A percentile compares a stretch with the other conserved stretches of the same genome.
phyloP scores from a whole-genome alignment of 2,113 vertebrate species.

The Etheostoma cragini region DNA sequence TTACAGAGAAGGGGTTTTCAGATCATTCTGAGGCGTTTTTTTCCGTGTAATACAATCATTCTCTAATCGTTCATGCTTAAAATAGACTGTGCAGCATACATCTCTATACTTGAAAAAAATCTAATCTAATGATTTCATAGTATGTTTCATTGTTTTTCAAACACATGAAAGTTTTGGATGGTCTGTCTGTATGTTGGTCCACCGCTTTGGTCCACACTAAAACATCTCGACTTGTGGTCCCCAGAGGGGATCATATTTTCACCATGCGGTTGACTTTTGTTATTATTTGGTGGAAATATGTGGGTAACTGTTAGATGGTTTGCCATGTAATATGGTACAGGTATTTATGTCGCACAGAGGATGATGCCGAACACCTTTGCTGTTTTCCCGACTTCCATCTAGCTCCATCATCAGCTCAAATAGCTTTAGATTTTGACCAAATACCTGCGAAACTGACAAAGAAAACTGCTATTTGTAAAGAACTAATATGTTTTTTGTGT shows the following conservation, averaged over 20 bases:
- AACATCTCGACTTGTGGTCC: not conserved
- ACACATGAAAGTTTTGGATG: not conserved
- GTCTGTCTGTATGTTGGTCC: not conserved
- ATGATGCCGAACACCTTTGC: not conserved
- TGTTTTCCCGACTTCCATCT: not conserved
- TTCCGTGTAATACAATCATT: constrained; percentile 28
- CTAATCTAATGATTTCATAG: not conserved
- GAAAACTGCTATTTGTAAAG: not conserved
- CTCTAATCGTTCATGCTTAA: constrained; percentile 12
- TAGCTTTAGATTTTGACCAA: not conserved
- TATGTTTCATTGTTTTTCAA: not conserved
- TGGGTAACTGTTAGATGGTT: not conserved
- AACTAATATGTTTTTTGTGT: not conserved
- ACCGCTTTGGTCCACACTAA: not conserved
- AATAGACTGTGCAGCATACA: constrained; percentile 29
- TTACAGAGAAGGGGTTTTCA: constrained; percentile 36
- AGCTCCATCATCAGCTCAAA: not conserved
- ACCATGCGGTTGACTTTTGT: not conserved
- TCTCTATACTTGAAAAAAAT: constrained; percentile 1
- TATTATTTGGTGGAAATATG: not conserved
- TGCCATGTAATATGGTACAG: not conserved
- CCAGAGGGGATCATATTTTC: not conserved
- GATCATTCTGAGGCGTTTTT: constrained; percentile 40
- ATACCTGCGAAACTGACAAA: not conserved
- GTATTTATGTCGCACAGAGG: not conserved